Evolutionary conservation across 2,888 invertebrate species (phyloP), one percentile per base, ranked within the genome.

Genomic region (Julus scandinavius): DNA sequence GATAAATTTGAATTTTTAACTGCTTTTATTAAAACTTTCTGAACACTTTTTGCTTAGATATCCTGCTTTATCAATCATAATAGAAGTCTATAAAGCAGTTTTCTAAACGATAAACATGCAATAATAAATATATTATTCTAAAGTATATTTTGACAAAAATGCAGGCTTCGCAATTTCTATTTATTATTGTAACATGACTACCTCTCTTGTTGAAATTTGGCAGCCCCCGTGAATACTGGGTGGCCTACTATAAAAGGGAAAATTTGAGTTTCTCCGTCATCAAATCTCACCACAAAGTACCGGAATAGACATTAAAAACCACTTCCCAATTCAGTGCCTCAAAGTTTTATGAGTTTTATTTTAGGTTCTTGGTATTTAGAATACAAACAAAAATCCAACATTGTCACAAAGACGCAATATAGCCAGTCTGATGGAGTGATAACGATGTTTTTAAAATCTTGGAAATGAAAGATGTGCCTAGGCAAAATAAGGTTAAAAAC

Each of bases 311-410:
- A 29, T 72, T 72, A 72, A 20, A 72, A 72, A 72, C 72, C 29
- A 72, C 9, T 72, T 72, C 72, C 5, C 72, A 29, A 29, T 72
- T 72, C 72, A 29, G 17, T 29, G 72, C 20, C 72, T 29, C 54
- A n/a, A 13, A 17, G n/a, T 63, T 17, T 63, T 63, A 63, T 13
- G 63, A 15, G 13, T 63, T n/a, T 63, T 63, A 50, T 63, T 63
- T 63, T 63, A 17, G n/a, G 63, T 17, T n/a, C n/a, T 63, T n/a
- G n/a, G 63, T n/a, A 63, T 63, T 63, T 63, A 63, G 63, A 63
- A 63, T 29, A 29, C 29, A n/a, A 63, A n/a, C 17, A 63, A 63
- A 63, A 17, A 45, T 72, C 11, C 54, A 2, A 4, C 20, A 45
- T 29, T 9, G 72, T 4, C 5, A 9, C 72, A 11, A 72, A 7